Evolutionary conservation across 2,888 invertebrate species (phyloP).

Genomic region (Poecilus cupreus): DNA sequence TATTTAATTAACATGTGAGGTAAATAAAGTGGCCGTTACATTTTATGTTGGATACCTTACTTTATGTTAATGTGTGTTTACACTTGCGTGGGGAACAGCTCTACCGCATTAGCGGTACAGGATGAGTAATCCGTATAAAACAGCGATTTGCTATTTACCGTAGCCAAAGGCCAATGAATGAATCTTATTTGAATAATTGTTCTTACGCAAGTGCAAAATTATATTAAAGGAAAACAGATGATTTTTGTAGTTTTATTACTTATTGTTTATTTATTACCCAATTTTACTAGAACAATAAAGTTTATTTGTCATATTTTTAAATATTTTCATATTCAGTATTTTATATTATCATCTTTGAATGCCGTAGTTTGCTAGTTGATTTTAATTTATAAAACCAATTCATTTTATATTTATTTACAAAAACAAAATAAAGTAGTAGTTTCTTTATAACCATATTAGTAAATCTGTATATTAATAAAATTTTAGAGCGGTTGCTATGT

Average conservation of each 20-base stretch:
- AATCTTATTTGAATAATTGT: conserved; percentile 50
- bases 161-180: conserved; percentile 52
- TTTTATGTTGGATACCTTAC: conserved; percentile 19
- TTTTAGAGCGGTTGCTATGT: too few relatives aligned
- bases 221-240: conserved; percentile 1
- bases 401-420: too few relatives aligned
- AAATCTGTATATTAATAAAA: too few relatives aligned
- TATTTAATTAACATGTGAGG: neutral
- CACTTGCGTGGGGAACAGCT: conserved; percentile 26
- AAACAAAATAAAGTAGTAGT: too few relatives aligned
- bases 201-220: conserved; percentile 35
- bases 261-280: neutral
- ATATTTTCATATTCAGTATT: too few relatives aligned
- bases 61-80: conserved; percentile 41
- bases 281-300: neutral
- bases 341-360: too few relatives aligned
- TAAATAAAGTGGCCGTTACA: neutral
- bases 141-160: conserved; percentile 23
- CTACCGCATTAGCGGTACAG: conserved; percentile 36
- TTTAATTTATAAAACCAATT: too few relatives aligned
- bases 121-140: conserved; percentile 47
- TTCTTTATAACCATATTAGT: too few relatives aligned
- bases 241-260: neutral
- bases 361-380: too few relatives aligned
- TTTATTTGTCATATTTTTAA: too few relatives aligned